These are phyloP conservation scores for Parnassius orleans DNA, from an alignment of 2,888 invertebrate species.

Conservation along the genomic window DNA sequence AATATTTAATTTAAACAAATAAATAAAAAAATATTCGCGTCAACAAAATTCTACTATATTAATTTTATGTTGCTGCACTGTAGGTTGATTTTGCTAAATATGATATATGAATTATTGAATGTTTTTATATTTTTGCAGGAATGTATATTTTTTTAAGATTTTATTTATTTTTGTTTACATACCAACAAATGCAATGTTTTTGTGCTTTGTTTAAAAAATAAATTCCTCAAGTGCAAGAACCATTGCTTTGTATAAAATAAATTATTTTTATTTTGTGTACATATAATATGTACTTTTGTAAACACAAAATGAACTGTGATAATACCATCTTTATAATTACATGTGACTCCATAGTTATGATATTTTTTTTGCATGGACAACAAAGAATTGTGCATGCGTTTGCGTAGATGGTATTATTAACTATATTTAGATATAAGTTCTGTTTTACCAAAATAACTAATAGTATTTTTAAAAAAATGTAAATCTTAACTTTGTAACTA, in stretches of 20 bases:
- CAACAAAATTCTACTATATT: conserved; percentile 13
- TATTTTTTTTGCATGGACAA: not conserved
- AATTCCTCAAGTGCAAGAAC: not conserved
- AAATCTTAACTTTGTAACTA: too few relatives aligned
- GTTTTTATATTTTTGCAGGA: conserved; percentile 21
- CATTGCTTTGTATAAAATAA: not conserved
- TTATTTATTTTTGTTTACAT: not conserved
- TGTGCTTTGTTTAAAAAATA: conserved; percentile 1
- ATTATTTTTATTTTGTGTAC: not conserved
- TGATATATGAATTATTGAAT: not conserved
- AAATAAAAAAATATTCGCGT: not conserved
- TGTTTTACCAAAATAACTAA: not conserved
- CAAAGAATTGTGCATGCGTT: not conserved
- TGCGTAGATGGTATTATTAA: conserved; percentile 5
- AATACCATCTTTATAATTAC: not conserved
- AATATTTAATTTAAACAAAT: too few relatives aligned
- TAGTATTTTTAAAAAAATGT: too few relatives aligned
- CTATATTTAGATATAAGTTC: conserved; percentile 1
- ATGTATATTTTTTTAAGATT: not conserved
- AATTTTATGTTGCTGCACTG: conserved; percentile 3
- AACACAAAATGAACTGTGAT: not conserved
- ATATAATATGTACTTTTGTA: too few relatives aligned
- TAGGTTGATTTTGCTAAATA: conserved; percentile 1
- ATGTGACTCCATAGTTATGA: not conserved
- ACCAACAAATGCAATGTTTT: conserved; percentile 6